Conservation (phyloP, 2,888 invertebrate species). For the Eucriotettix oculatus region DNA sequence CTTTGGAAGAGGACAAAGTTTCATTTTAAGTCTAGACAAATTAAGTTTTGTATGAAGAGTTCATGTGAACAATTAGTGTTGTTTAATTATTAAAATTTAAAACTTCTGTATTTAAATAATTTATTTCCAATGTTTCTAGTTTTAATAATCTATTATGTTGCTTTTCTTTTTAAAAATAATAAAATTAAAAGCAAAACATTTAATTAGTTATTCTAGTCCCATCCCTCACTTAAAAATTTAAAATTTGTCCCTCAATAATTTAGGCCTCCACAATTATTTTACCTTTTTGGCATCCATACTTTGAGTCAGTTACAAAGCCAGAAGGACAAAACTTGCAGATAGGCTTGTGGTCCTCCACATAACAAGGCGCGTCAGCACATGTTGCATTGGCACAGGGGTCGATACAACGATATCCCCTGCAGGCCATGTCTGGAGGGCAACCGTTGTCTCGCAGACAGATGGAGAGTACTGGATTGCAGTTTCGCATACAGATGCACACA, state of each 20-base stretch:
- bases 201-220: too few species aligned
- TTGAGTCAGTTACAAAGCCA: conserved; percentile 81
- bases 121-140: too few species aligned
- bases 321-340: conserved; percentile 91
- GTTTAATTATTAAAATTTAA: too few species aligned
- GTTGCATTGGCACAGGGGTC: conserved; percentile 76
- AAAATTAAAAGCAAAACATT: not conserved
- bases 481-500: conserved; percentile 71
- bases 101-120: too few species aligned
- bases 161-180: too few species aligned
- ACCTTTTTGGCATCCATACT: conserved; percentile 93
- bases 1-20: too few species aligned
- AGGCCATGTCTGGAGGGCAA: conserved; percentile 69
- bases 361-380: conserved; percentile 78
- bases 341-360: conserved; percentile 86
- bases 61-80: too few species aligned
- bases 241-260: not conserved
- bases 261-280: conserved; percentile 29
- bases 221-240: not conserved
- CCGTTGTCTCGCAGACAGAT: conserved; percentile 82
- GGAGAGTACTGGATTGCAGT: conserved; percentile 70
- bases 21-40: too few species aligned
- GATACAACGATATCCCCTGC: conserved; percentile 76
- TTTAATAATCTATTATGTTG: too few species aligned
- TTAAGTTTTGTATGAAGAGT: too few species aligned